Conservation (phyloP, 2,797 vertebrate species). For the Tokudaia muenninki region DNA sequence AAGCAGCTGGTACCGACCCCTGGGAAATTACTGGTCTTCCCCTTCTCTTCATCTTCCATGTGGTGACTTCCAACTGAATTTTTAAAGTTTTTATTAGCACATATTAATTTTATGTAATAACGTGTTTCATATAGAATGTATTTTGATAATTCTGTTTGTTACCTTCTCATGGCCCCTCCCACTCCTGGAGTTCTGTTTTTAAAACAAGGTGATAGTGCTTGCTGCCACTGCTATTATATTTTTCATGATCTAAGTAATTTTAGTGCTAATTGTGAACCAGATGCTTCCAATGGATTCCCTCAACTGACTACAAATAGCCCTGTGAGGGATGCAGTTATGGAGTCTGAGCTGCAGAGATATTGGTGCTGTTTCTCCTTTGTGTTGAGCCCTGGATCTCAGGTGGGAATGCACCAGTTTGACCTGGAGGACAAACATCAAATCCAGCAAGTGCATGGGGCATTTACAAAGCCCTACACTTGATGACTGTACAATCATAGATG, state of each 20-base stretch:
- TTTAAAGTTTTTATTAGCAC: not conserved
- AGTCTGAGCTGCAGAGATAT: not conserved
- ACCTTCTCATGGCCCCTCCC: not conserved
- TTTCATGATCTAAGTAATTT: not conserved
- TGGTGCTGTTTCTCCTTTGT: not conserved
- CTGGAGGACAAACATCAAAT: not conserved
- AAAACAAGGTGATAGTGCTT: not conserved
- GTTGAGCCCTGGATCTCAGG: not conserved
- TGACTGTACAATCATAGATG: no score
- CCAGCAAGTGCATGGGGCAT: rapidly evolving
- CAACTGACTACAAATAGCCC: not conserved
- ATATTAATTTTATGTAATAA: not conserved
- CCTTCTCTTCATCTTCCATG: not conserved
- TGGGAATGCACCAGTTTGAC: not conserved
- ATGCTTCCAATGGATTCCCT: not conserved
- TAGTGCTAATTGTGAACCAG: not conserved
- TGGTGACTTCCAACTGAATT: not conserved
- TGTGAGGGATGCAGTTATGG: not conserved
- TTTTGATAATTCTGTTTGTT: not conserved
- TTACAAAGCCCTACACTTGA: no score
- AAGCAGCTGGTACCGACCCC: rapidly evolving
- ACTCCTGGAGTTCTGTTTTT: not conserved
- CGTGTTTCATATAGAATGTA: not conserved
- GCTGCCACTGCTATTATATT: not conserved
- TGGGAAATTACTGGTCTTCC: not conserved